Conservation (phyloP, 2,797 vertebrate species). For the Leuciscus waleckii region DNA sequence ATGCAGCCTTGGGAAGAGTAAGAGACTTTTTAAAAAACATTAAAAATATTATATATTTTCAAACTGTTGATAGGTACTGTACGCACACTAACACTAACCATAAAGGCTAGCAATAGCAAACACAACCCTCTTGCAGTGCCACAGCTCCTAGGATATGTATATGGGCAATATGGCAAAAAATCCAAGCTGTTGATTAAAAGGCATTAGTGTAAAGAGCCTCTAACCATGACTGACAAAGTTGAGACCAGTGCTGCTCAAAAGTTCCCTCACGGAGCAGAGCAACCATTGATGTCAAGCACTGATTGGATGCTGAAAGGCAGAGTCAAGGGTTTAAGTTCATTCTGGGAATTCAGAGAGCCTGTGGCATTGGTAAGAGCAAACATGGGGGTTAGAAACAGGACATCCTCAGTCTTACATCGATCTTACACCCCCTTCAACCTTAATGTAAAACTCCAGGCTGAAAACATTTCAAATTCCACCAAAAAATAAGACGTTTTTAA, state of each 20-base stretch:
- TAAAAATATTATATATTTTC: no score
- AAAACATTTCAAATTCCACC: neutral
- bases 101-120: neutral
- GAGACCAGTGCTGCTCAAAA: slow-evolving; percentile 19
- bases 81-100: no score
- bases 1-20: neutral
- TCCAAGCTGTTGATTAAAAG: neutral
- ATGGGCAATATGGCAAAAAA: slow-evolving; percentile 2
- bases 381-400: slow-evolving; percentile 9
- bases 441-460: neutral
- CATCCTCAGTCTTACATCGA: slow-evolving; percentile 9
- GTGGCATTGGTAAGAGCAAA: slow-evolving; percentile 34
- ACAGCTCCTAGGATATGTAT: slow-evolving; percentile 17
- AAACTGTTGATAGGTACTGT: no score
- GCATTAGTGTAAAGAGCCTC: slow-evolving; percentile 22
- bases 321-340: slow-evolving; percentile 46
- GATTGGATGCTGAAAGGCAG: slow-evolving; percentile 34
- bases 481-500: neutral
- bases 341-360: slow-evolving; percentile 37
- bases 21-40: neutral
- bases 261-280: slow-evolving; percentile 12
- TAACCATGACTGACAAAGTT: slow-evolving; percentile 27
- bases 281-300: neutral
- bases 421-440: neutral
- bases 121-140: slow-evolving; percentile 51